Evolutionary conservation across 2,113 vertebrate genomes (phyloP).

Genomic region (Pseudois nayaur): DNA sequence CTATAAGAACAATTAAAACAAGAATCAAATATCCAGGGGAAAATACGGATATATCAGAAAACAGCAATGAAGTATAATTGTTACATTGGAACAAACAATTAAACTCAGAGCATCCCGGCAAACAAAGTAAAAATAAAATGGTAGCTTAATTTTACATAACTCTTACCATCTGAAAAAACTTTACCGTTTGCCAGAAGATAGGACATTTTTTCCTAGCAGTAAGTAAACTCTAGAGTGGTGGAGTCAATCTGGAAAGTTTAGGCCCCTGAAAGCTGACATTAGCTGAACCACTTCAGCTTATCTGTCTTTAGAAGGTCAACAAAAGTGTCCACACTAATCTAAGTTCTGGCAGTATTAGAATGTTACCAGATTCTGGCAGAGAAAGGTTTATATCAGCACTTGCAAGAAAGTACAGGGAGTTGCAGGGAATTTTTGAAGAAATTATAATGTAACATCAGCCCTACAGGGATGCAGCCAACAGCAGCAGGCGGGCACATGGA

Average conservation of each 20-base stretch:
- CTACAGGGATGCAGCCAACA: not conserved
- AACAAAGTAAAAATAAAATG: not conserved
- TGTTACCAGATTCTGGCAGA: constrained; percentile 72
- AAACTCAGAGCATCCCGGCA: not conserved
- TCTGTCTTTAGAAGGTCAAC: constrained; percentile 55
- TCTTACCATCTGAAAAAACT: not conserved
- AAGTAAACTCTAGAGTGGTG: not conserved
- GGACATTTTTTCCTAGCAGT: not conserved
- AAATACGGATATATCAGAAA: not conserved
- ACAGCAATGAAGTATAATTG: not conserved
- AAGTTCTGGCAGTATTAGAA: constrained; percentile 44
- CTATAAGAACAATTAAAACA: constrained; percentile 21
- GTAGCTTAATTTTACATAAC: not conserved
- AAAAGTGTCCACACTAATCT: constrained; percentile 74
- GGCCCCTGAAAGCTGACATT: constrained; percentile 22
- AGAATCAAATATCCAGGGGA: constrained; percentile 8
- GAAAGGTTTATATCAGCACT: constrained; percentile 78
- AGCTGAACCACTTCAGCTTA: constrained; percentile 42
- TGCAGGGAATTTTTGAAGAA: constrained; percentile 71
- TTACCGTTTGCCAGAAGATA: not conserved
- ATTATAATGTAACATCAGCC: constrained; percentile 48
- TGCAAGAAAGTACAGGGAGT: constrained; percentile 58
- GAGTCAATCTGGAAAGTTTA: constrained; percentile 22
- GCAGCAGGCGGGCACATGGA: not conserved
- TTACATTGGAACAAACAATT: not conserved